These are phyloP conservation scores for Rosalia funebris DNA, from an alignment of 2,888 invertebrate genomes.

Conservation along the genomic window DNA sequence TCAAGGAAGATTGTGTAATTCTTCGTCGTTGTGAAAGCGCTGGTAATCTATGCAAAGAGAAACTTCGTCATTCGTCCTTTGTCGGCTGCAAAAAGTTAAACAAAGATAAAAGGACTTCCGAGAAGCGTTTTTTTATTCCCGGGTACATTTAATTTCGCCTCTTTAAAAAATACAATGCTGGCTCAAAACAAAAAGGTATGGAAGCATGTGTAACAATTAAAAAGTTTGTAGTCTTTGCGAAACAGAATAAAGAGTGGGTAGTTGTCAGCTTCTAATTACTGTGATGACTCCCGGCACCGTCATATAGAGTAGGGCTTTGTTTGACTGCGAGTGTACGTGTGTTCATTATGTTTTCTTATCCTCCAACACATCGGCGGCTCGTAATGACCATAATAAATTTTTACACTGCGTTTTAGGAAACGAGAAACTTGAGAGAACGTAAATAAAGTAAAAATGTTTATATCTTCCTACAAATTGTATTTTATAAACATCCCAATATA, in stretches of 20 bases:
- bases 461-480: too few species aligned
- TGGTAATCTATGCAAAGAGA: background rate
- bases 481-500: too few species aligned
- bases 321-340: constrained; percentile 61
- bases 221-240: constrained; percentile 27
- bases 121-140: constrained; percentile 7
- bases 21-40: background rate
- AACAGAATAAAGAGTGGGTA: constrained; percentile 24
- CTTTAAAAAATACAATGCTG: constrained; percentile 20
- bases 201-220: constrained; percentile 28
- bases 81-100: constrained; percentile 20
- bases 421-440: too few species aligned
- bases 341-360: constrained; percentile 46
- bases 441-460: too few species aligned
- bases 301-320: constrained; percentile 38
- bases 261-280: constrained; percentile 42
- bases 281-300: constrained; percentile 41
- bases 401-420: background rate
- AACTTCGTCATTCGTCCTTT: background rate
- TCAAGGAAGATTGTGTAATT: background rate
- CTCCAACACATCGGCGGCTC: constrained; percentile 8
- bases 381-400: background rate
- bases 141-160: constrained; percentile 25
- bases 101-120: constrained; percentile 24
- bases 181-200: constrained; percentile 17